These are phyloP conservation scores for Mormyrops attenuatus DNA, from an alignment of 2,797 vertebrate genomes.

Conservation along the genomic window DNA sequence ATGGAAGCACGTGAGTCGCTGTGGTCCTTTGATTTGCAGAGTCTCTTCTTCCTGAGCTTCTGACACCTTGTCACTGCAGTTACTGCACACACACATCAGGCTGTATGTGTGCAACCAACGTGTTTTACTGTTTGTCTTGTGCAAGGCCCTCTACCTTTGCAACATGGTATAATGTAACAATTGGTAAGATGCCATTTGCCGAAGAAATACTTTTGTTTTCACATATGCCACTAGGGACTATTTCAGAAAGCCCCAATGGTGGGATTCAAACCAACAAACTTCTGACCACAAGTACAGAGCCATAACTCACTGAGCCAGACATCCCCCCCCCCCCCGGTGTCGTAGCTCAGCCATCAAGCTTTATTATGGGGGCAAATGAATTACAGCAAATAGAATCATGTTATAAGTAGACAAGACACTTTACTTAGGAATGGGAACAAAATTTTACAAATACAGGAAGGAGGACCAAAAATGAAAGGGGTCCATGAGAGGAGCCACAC, in stretches of 20 bases:
- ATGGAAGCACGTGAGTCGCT: neutral
- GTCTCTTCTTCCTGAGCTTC: neutral
- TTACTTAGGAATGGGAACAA: neutral
- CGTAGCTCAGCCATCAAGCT: neutral
- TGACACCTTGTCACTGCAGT: neutral
- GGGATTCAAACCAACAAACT: neutral
- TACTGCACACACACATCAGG: neutral
- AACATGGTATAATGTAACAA: neutral
- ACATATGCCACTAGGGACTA: neutral
- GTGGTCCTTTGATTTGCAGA: neutral
- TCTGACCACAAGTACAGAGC: neutral
- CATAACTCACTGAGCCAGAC: neutral
- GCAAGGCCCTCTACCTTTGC: neutral
- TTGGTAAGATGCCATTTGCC: neutral
- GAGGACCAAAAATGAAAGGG: neutral
- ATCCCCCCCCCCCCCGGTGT: too few species aligned
- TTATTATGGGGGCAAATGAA: neutral
- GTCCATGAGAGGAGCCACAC: neutral
- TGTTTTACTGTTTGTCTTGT: neutral
- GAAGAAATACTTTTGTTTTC: neutral
- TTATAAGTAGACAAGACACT: neutral
- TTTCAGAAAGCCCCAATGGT: neutral
- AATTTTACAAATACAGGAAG: neutral
- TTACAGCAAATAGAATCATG: neutral
- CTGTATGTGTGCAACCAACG: neutral